A percentile compares a stretch with the other conserved stretches of the same genome.
Conservation (phyloP, 2,797 vertebrate genomes). For the Tauraco hartlaubi region DNA sequence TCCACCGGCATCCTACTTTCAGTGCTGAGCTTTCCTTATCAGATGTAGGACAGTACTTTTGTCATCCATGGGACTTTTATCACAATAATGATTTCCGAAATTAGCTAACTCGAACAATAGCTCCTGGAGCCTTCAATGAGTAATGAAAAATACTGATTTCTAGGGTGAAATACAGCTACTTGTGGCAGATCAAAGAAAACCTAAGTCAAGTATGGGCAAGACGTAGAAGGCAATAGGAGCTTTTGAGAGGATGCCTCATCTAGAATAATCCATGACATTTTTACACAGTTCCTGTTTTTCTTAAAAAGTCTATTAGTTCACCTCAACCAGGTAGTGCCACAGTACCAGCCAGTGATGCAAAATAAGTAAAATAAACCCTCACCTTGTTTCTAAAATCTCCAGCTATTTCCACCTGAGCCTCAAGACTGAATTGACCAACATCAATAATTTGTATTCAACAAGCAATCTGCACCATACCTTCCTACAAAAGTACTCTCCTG, state of each 20-base stretch:
- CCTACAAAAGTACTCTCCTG: background rate
- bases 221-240: background rate
- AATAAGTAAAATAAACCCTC: background rate
- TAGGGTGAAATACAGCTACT: background rate
- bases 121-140: background rate
- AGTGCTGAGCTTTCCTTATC: background rate
- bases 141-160: background rate
- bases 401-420: background rate
- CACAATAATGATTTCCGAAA: background rate
- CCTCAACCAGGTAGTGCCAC: background rate
- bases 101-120: background rate
- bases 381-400: background rate
- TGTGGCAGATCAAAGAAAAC: background rate
- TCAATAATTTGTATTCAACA: slow-evolving; percentile 21
- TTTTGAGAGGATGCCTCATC: background rate
- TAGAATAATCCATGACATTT: background rate
- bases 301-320: background rate
- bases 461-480: background rate
- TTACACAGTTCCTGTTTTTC: background rate
- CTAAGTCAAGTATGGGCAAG: background rate
- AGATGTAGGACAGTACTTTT: background rate
- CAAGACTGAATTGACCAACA: background rate
- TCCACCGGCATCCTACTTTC: background rate
- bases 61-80: background rate
- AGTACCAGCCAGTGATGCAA: background rate